Evolutionary conservation across 2,797 vertebrate species (phyloP).

Genomic region (Arrhamphus sclerolepis): DNA sequence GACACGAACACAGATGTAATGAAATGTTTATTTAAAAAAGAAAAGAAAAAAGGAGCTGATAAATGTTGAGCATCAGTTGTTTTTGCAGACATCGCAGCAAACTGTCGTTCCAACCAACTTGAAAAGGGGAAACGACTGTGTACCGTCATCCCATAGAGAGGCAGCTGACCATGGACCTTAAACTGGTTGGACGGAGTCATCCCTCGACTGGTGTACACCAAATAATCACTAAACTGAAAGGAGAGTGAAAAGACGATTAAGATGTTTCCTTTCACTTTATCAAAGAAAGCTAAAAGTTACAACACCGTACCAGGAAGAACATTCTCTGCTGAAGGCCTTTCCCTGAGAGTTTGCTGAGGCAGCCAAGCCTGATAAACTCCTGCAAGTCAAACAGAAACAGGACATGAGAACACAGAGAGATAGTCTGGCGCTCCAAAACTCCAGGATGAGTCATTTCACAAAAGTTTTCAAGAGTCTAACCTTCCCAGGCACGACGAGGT

Average conservation of each 20-base stretch:
- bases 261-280: rapidly evolving
- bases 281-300: background rate
- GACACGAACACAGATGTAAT: too few relatives aligned
- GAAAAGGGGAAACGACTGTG: conserved; percentile 36
- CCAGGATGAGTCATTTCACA: too few relatives aligned
- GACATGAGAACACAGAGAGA: too few relatives aligned
- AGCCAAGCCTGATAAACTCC: conserved; percentile 96
- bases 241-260: background rate
- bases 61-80: too few relatives aligned
- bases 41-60: too few relatives aligned
- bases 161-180: conserved; percentile 93
- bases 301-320: conserved; percentile 97
- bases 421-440: too few relatives aligned
- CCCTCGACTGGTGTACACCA: conserved; percentile 94
- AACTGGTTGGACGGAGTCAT: conserved; percentile 94
- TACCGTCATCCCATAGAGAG: conserved; percentile 93
- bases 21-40: too few relatives aligned
- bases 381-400: conserved; percentile 59
- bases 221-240: conserved; percentile 89
- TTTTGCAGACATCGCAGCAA: too few relatives aligned
- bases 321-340: conserved; percentile 97
- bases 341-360: conserved; percentile 95
- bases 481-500: conserved; percentile 87
- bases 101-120: too few relatives aligned
- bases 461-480: conserved; percentile 67